phyloP scores from a whole-genome alignment of 2,113 vertebrate species.

The Tachysurus fulvidraco region DNA sequence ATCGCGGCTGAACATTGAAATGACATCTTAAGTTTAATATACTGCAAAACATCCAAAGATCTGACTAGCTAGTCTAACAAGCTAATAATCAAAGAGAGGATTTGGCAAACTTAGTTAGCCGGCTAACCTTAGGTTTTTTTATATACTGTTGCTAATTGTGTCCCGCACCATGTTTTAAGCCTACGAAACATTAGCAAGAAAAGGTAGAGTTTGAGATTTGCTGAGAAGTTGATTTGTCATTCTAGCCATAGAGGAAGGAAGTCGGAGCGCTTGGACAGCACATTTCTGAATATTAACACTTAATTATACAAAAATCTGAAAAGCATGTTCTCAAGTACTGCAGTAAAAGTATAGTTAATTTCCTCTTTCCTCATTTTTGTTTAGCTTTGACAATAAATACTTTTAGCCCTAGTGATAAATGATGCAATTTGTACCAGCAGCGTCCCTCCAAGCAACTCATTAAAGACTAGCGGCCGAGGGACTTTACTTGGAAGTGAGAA shows the following conservation, averaged over 20 bases:
- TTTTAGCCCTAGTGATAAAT: not conserved
- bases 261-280: not conserved
- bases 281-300: not conserved
- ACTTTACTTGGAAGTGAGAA: not conserved
- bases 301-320: not conserved
- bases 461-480: not conserved
- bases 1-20: not conserved
- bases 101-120: too few species aligned
- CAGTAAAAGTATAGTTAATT: not conserved
- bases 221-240: too few species aligned
- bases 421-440: not conserved
- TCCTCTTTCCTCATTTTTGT: not conserved
- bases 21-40: not conserved
- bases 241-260: too few species aligned
- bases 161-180: too few species aligned
- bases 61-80: not conserved
- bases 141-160: too few species aligned
- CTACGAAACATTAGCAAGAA: too few species aligned
- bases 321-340: not conserved
- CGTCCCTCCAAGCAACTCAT: not conserved
- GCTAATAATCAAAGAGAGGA: too few species aligned
- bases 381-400: not conserved
- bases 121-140: too few species aligned
- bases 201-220: too few species aligned
- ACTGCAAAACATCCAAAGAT: not conserved